phyloP scores from a whole-genome alignment of 2,797 vertebrate genomes.

The Bufotes viridis region DNA sequence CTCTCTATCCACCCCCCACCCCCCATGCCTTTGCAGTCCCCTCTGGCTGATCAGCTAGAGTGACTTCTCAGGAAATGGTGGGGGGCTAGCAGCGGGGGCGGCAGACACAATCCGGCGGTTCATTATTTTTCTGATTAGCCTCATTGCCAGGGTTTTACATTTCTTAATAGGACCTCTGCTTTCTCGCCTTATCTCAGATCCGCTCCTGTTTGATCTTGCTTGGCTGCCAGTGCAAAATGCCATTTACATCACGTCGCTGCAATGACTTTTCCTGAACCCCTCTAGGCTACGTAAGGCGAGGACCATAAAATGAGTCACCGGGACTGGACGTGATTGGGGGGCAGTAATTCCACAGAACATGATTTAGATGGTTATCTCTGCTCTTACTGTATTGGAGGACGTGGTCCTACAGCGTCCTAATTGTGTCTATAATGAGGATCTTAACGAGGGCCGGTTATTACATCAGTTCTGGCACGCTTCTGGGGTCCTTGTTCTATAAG shows the following conservation, averaged over 20 bases:
- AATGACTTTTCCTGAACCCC: conserved; percentile 9
- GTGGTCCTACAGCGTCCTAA: not conserved
- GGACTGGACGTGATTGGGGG: not conserved
- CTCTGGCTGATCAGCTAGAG: not conserved
- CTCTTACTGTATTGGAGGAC: not conserved
- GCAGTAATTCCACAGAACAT: not conserved
- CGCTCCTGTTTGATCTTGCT: conserved; percentile 51
- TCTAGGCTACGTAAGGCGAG: conserved; percentile 24
- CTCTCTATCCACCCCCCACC: not conserved
- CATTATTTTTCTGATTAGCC: conserved; percentile 44
- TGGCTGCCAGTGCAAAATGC: conserved; percentile 10
- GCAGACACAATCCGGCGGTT: not conserved
- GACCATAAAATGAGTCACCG: conserved; percentile 36
- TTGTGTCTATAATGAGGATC: not conserved
- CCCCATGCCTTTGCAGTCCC: not conserved
- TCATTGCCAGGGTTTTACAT: conserved; percentile 36
- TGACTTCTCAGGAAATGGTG: not conserved
- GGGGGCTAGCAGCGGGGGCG: not conserved
- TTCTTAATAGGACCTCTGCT: conserved; percentile 14
- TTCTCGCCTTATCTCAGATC: conserved; percentile 34
- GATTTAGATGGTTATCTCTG: not conserved
- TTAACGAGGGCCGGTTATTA: too few relatives aligned
- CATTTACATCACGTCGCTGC: conserved; percentile 25
- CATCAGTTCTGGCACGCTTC: too few relatives aligned
- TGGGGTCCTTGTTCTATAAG: too few relatives aligned